Evolutionary conservation across 2,888 invertebrate genomes (phyloP), one percentile per base, ranked within the genome.

Genomic region (Drosophila fulvimacula): DNA sequence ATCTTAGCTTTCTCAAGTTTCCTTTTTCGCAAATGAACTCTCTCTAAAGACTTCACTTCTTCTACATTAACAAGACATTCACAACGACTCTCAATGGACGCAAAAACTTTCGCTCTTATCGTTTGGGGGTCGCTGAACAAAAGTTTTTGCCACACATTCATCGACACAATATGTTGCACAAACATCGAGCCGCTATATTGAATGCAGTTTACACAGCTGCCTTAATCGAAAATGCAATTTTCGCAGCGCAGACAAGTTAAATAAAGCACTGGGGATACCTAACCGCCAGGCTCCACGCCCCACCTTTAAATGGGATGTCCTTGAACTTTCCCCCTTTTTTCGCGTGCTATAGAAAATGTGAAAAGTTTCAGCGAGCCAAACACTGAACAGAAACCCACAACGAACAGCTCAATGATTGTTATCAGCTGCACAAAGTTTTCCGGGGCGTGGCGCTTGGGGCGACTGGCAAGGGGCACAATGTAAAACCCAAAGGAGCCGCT

Each of bases 141-240:
- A 77, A 77, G 56, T 77, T 76, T 44, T 30, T 13, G 21, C 41
- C 49, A 41, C 44, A 41, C 72, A 64, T 53, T 44, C 17, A 44
- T 46, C 27, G 21, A 34, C n/a, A 56, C 21, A 32, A 34, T 34
- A 41, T 51, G 32, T 51, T 21, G 30, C 5, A 39, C 38, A 44
- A 27, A 27, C 24, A 32, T 15, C 15, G 6, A 36, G 63, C 68
- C 63, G 53, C 76, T 65, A 65, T 79, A 87, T 83, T 79, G 68
- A 58, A 70, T 79, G 73, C 79, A 57, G 73, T 73, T 84, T 77
- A 73, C 79, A 79, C 36, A 77, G 73, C 59, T n/a, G 69, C 52
- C 73, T 84, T 80, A 84, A 87, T 84, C 82, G 83, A 83, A 84
- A 83, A 80, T 80, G 82, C 88, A 87, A 76, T 83, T 76, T 76